Percentiles rank a stretch among this genome's conserved stretches.
These are phyloP conservation scores for Microcebus tavaratra DNA, from an alignment of 2,113 vertebrate genomes.

Conservation along the genomic window DNA sequence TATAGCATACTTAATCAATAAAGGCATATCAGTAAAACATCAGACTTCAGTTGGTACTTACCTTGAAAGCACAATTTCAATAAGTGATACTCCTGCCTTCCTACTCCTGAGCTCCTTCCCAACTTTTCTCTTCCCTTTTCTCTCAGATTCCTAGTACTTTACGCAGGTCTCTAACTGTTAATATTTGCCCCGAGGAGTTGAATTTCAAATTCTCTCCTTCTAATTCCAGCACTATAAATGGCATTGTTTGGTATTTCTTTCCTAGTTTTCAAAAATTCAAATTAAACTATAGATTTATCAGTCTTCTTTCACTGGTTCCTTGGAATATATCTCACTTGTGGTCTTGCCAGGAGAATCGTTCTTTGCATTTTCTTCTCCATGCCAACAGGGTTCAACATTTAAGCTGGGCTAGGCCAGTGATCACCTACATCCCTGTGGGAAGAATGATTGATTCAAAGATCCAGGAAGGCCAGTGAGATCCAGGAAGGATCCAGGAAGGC, in stretches of 20 bases:
- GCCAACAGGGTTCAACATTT: neutral
- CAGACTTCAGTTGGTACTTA: neutral
- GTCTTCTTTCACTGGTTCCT: neutral
- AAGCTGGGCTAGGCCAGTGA: neutral
- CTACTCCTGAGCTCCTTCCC: neutral
- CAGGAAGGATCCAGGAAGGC: neutral
- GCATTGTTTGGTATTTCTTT: neutral
- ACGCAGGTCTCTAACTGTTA: neutral
- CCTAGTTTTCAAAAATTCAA: neutral
- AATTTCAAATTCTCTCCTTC: neutral
- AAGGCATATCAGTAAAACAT: neutral
- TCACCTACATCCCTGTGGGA: neutral
- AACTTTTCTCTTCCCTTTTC: neutral
- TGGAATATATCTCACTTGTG: neutral
- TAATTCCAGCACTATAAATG: neutral
- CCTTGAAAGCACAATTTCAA: neutral
- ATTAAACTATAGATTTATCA: neutral
- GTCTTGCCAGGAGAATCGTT: neutral
- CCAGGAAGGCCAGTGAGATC: neutral
- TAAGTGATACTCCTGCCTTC: rapidly evolving
- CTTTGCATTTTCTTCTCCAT: neutral
- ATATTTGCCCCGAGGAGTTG: neutral
- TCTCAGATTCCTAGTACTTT: neutral
- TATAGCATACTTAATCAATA: neutral
- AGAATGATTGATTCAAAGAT: neutral